A percentile compares a stretch with the other conserved stretches of the same genome.
Conservation (phyloP, 1,140 invertebrate species). For the Pseudomyrmex pallidus region DNA sequence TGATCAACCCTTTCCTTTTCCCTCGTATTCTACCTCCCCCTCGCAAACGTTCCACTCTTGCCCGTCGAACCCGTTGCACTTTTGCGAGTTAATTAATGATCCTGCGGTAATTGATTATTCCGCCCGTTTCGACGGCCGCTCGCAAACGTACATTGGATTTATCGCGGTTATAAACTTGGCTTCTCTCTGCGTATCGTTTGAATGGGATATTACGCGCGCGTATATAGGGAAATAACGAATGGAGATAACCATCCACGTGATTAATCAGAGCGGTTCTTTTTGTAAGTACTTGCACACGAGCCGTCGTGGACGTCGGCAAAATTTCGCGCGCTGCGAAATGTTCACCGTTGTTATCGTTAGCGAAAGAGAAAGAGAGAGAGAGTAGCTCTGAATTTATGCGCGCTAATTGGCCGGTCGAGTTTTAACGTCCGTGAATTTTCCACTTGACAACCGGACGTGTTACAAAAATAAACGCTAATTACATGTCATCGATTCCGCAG, state of each 20-base stretch:
- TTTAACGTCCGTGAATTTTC: slow-evolving; percentile 33
- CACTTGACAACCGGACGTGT: background rate
- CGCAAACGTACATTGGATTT: slow-evolving; percentile 63
- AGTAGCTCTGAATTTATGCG: slow-evolving; percentile 42
- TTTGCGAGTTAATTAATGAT: slow-evolving; percentile 70
- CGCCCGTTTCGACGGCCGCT: slow-evolving; percentile 44
- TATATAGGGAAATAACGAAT: slow-evolving; percentile 56
- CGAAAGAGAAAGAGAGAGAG: background rate
- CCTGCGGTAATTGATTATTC: slow-evolving; percentile 68
- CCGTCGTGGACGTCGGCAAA: background rate
- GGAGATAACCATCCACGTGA: slow-evolving; percentile 54
- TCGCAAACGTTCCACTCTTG: slow-evolving; percentile 1
- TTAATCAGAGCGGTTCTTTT: slow-evolving; percentile 57
- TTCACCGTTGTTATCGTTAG: slow-evolving; percentile 9
- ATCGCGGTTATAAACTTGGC: slow-evolving; percentile 65
- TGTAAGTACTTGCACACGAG: slow-evolving; percentile 40
- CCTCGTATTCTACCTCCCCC: slow-evolving; percentile 18
- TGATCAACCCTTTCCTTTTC: background rate
- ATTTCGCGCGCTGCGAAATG: slow-evolving; percentile 24
- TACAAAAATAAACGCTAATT: slow-evolving; percentile 23
- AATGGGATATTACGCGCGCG: slow-evolving; percentile 43
- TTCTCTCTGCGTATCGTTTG: slow-evolving; percentile 48
- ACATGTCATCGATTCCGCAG: background rate
- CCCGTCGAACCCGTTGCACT: slow-evolving; percentile 59
- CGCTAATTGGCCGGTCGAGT: slow-evolving; percentile 46